Conservation (phyloP, 2,797 vertebrate species). For the Periparus ater region DNA sequence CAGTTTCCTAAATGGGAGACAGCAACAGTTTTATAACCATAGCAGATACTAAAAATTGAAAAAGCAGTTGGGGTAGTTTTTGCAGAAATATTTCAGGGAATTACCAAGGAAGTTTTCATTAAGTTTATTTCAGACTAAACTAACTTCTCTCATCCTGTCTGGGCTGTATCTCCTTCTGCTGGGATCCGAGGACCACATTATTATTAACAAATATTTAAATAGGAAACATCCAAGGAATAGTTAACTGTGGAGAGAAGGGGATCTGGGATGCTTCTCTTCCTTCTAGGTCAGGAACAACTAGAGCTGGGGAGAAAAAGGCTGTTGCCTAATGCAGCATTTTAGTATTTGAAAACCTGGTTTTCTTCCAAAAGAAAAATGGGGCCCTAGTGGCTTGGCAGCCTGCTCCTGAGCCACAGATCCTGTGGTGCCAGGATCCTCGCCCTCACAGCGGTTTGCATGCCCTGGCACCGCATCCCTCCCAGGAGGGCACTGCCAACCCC, state of each 20-base stretch:
- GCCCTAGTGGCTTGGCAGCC: slow-evolving; percentile 31
- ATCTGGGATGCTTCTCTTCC: neutral
- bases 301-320: neutral
- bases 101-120: neutral
- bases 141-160: neutral
- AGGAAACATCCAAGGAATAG: neutral
- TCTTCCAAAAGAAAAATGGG: slow-evolving; percentile 42
- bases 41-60: neutral
- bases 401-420: slow-evolving; percentile 23
- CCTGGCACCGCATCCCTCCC: neutral
- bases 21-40: neutral
- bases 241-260: neutral
- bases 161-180: neutral
- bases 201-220: neutral
- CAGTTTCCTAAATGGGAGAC: neutral
- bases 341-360: slow-evolving; percentile 26
- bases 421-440: neutral
- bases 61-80: neutral
- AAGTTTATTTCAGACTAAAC: neutral
- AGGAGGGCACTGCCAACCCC: neutral
- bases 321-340: slow-evolving; percentile 9
- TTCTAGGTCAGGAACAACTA: neutral
- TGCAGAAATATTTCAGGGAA: neutral
- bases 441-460: neutral
- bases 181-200: neutral